Evolutionary conservation across 2,113 vertebrate species (phyloP), one percentile per base, ranked within the genome.

Genomic region (Phoxinus phoxinus): DNA sequence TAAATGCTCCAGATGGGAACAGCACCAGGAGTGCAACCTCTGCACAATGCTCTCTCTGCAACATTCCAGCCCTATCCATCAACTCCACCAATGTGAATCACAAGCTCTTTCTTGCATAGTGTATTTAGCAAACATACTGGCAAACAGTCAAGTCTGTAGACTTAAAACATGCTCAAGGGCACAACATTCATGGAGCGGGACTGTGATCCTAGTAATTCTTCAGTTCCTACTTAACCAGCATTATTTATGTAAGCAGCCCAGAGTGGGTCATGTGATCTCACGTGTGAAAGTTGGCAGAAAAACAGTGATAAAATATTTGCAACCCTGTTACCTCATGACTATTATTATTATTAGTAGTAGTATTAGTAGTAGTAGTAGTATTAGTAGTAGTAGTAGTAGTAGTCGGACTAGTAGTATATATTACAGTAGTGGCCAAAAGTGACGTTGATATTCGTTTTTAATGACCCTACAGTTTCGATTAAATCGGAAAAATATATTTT

Each of bases 1-100:
- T 81, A 51, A 81, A 65, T 25, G 25, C 58, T 63, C 41, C 71
- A 73, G 71, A 75, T 75, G 37, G 73, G n/a, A 75, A 65, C 15
- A 6, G 23, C 58, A 41, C 23, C 37, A 81, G 37, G 35, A 80
- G 37, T 19, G 8, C 58, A 48, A 48, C 19, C 13, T 67, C 79
- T 12, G 15, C 17, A 23, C 23, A 76, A 32, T 53, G n/a, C 46
- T 27, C 25, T 17, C 73, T 76, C 8, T 71, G 32, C 17, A 71
- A 71, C 32, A 71, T 71, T 71, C 9, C 6, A 67, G 21, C 79
- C 44, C 44, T 44, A n/a, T 25, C 32, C 58, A 80, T 80, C 17
- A 78, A 58, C 30, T 78, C 51, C 58, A 46, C n/a, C 2, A 13
- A 27, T 25, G n/a, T 44, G 17, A 27, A 46, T 63, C 77, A 80